Conservation (phyloP, 2,797 vertebrate genomes). For the Lophius americanus region DNA sequence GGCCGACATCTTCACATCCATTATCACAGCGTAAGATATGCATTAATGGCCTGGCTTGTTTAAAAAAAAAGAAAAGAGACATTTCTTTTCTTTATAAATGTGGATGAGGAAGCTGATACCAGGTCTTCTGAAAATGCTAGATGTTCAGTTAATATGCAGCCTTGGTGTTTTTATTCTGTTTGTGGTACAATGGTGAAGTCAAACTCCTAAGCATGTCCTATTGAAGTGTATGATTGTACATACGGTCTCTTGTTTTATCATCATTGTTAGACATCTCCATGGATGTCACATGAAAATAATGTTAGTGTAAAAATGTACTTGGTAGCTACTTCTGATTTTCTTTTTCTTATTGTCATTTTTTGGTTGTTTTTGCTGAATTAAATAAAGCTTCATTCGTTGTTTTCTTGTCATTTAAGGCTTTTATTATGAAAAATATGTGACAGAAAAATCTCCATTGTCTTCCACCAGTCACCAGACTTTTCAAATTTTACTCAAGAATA, state of each 20-base stretch:
- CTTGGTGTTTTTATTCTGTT: constrained; percentile 79
- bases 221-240: constrained; percentile 81
- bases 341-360: constrained; percentile 62
- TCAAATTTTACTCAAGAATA: constrained; percentile 1
- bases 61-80: constrained; percentile 3
- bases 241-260: constrained; percentile 83
- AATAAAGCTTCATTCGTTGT: constrained; percentile 76
- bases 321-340: constrained; percentile 21
- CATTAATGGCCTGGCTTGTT: constrained; percentile 55
- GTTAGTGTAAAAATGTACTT: constrained; percentile 85
- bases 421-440: background rate
- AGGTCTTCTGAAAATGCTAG: constrained; percentile 41
- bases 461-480: background rate
- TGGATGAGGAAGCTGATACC: constrained; percentile 53
- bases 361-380: constrained; percentile 69
- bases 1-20: constrained; percentile 60
- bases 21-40: constrained; percentile 57
- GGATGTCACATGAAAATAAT: constrained; percentile 72
- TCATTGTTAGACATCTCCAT: constrained; percentile 76
- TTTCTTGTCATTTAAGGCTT: constrained; percentile 15
- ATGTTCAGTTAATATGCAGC: constrained; percentile 77
- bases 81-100: constrained; percentile 22
- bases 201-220: constrained; percentile 83
- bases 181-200: constrained; percentile 79
- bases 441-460: too few species aligned